Percentiles rank a stretch among this genome's conserved stretches.
Evolutionary conservation across 2,888 invertebrate species (phyloP).

Genomic region (Stenoptilia bipunctidactyla): DNA sequence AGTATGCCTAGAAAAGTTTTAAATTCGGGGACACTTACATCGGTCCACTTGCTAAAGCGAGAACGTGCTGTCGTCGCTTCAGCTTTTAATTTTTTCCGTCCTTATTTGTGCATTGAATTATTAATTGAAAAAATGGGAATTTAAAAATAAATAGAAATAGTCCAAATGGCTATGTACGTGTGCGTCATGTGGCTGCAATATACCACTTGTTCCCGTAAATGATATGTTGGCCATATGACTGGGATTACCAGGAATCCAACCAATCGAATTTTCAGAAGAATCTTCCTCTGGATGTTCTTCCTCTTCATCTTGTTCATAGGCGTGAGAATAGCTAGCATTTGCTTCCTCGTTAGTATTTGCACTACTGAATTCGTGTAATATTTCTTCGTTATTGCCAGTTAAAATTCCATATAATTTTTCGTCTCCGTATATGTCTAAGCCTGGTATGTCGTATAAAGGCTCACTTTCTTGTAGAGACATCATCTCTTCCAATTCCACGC

Average conservation of each 20-base stretch:
- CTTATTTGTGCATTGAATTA: slow-evolving; percentile 16
- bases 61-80: slow-evolving; percentile 13
- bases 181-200: slow-evolving; percentile 17
- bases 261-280: slow-evolving; percentile 7
- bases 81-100: slow-evolving; percentile 16
- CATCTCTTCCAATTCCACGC: no score
- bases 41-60: slow-evolving; percentile 16
- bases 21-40: slow-evolving; percentile 10
- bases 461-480: no score
- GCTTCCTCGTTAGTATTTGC: no score
- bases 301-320: slow-evolving; percentile 12
- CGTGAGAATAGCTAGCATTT: no score
- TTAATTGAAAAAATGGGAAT: slow-evolving; percentile 14
- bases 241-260: slow-evolving; percentile 17
- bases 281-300: slow-evolving; percentile 9
- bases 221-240: slow-evolving; percentile 14
- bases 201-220: slow-evolving; percentile 17
- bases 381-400: no score
- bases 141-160: slow-evolving; percentile 16
- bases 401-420: no score
- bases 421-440: no score
- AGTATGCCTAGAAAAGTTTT: slow-evolving; percentile 15
- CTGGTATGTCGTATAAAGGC: no score
- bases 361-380: no score
- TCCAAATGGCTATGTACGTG: slow-evolving; percentile 14